Conservation (phyloP, 2,113 vertebrate genomes). For the Hippoglossus stenolepis region DNA sequence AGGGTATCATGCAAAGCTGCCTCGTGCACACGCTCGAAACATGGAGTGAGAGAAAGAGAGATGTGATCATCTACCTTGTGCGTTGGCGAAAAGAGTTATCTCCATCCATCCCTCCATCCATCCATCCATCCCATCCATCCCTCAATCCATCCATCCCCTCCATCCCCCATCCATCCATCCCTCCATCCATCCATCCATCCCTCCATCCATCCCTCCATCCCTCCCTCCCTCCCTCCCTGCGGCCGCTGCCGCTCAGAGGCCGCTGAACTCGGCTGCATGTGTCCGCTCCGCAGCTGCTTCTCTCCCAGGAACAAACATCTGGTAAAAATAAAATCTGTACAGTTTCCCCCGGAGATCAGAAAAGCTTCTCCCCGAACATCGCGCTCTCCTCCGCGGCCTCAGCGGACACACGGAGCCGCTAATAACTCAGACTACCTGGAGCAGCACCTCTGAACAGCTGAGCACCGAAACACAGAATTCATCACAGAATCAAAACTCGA, state of each 20-base stretch:
- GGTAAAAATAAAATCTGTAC: too few relatives aligned
- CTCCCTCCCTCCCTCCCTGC: slow-evolving; percentile 17
- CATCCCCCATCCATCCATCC: slow-evolving; percentile 32
- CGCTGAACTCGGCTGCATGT: too few relatives aligned
- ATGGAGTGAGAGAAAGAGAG: slow-evolving; percentile 4
- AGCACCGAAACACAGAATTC: background rate
- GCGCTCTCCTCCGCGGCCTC: slow-evolving; percentile 1
- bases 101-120: slow-evolving; percentile 9
- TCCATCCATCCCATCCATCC: background rate
- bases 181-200: too few relatives aligned
- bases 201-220: too few relatives aligned
- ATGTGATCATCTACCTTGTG: slow-evolving; percentile 1
- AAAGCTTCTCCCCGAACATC: background rate
- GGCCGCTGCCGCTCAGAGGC: background rate
- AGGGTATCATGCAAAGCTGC: slow-evolving; percentile 22
- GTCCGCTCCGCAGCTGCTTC: too few relatives aligned
- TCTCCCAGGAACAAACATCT: too few relatives aligned
- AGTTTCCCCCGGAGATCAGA: background rate
- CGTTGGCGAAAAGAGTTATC: background rate
- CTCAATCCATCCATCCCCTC: slow-evolving; percentile 1
- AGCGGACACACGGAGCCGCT: background rate
- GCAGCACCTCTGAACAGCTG: too few relatives aligned
- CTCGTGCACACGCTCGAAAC: slow-evolving; percentile 22
- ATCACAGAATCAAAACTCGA: background rate
- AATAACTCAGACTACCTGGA: too few relatives aligned